A percentile compares a stretch with the other conserved stretches of the same genome.
Evolutionary conservation across 2,888 invertebrate genomes (phyloP).

Genomic region (Ochropacha duplaris): DNA sequence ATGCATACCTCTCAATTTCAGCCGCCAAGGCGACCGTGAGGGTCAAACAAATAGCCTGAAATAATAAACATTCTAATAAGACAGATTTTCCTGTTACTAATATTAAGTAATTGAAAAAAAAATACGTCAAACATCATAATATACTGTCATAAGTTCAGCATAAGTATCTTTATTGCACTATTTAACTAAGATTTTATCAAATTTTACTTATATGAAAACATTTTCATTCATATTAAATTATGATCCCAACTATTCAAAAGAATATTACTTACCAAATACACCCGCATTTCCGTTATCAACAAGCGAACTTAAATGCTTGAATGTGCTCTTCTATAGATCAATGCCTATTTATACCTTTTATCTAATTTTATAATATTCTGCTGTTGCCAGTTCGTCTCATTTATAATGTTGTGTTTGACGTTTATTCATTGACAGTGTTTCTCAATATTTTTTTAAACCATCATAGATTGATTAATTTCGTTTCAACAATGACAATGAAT

Average conservation of each 20-base stretch:
- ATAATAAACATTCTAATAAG: conserved; percentile 19
- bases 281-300: conserved; percentile 69
- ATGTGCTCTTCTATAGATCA: conserved; percentile 63
- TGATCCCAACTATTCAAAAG: neutral
- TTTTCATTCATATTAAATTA: no score
- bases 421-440: conserved; percentile 47
- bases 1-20: conserved; percentile 46
- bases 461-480: conserved; percentile 20
- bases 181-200: no score
- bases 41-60: conserved; percentile 61
- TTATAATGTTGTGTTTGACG: conserved; percentile 63
- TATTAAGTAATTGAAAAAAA: neutral
- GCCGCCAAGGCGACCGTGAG: conserved; percentile 63
- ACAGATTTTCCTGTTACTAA: neutral
- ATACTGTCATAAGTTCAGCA: no score
- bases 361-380: conserved; percentile 64
- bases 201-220: no score
- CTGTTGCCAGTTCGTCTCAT: conserved; percentile 65
- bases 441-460: conserved; percentile 64
- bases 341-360: conserved; percentile 77
- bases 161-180: neutral
- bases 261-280: conserved; percentile 66
- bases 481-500: conserved; percentile 5
- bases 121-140: no score
- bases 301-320: conserved; percentile 59